Base-by-base conservation (phyloP, 2,797 vertebrate species). In the Malacoctenus gilli region DNA sequence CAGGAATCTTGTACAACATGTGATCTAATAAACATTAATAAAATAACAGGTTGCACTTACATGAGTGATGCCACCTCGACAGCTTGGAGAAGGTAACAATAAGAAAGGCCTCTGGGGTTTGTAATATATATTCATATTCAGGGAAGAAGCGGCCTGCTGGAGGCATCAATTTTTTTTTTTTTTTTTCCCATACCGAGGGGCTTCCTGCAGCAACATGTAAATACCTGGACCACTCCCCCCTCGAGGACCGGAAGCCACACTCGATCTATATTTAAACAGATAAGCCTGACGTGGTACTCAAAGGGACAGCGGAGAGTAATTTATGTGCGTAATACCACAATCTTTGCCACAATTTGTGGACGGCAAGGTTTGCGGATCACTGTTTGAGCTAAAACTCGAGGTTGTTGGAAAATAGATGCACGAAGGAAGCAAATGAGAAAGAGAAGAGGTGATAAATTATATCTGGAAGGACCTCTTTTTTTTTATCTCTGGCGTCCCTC, bases 61-160 rank as follows among this genome's bases (percentile, higher is more conserved):
- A 35, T 34, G 54, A 46, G 39, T 41, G 55, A 75, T 59, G 22
- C 16, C n/a, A 32, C 32, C 28, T 28, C 72, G 77, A 72, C 77
- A 77, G 75, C 41, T 59, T 44, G 9, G 37, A 47, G 55, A 46
- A 62, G 46, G 46, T 40, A 64, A 49, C 47, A 49, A 41, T 55
- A 55, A 55, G 12, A 2, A 38, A 35, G n/a, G 50, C 62, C 54
- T 49, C 32, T 18, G 9, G 46, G 58, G 62, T 53, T 47, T 51
- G 44, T 56, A 21, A 68, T 53, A 52, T 59, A 47, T 76, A 77
- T 77, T 73, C 65, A 71, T 59, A 66, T 69, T 73, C 36, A 52
- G 72, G 43, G 47, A 59, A 46, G 18, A n/a, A n/a, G 37, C 44
- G 40, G 18, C 14, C 54, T 40, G 44, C 62, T 59, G 30, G 51